Evolutionary conservation across 2,888 invertebrate genomes (phyloP), one percentile per base, ranked within the genome.

Genomic region (Siphonodentalium dalli): DNA sequence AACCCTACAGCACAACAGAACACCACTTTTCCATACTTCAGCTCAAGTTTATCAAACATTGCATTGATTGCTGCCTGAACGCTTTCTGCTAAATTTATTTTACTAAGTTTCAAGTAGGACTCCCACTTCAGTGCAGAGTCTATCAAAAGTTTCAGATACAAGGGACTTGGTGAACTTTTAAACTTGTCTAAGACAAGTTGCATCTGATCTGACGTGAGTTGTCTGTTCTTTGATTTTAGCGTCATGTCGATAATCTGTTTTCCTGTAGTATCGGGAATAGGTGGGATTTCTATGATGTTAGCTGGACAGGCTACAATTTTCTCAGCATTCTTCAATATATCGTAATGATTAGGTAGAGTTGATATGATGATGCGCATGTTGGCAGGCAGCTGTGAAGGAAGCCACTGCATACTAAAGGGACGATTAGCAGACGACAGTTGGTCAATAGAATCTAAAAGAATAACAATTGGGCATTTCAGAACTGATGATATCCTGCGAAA

Each of bases 371-470:
- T 38, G 41, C 69, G 66, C 21, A 78, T 60, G 54, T 75, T 75
- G 11, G 58, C 33, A 9, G 78, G 78, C 7, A 76, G 61, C n/a
- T 53, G 27, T 1, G 45, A 57, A 9, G 75, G 75, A 31, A 78
- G 46, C 78, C 78, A 78, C 15, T 64, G 57, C 64, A 74, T 65
- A 3, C 37, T 49, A 53, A 73, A 69, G 11, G 75, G 71, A 55
- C 68, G 61, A 46, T 72, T 53, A 18, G 37, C 29, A 2, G 69
- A 46, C 1, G 49, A 54, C 24, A 78, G 55, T 63, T 78, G 78
- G 49, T 78, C 77, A 9, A 78, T 44, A 1, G 78, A 77, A 47
- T 78, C 78, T 15, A 78, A 59, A 24, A 78, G 51, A 40, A 78
- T 72, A 11, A 76, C 57, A 7, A 76, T 48, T 3, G 72, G 74